These are phyloP conservation scores for Pseudomyrmex concolor DNA, from an alignment of 1,140 invertebrate species.

Conservation along the genomic window DNA sequence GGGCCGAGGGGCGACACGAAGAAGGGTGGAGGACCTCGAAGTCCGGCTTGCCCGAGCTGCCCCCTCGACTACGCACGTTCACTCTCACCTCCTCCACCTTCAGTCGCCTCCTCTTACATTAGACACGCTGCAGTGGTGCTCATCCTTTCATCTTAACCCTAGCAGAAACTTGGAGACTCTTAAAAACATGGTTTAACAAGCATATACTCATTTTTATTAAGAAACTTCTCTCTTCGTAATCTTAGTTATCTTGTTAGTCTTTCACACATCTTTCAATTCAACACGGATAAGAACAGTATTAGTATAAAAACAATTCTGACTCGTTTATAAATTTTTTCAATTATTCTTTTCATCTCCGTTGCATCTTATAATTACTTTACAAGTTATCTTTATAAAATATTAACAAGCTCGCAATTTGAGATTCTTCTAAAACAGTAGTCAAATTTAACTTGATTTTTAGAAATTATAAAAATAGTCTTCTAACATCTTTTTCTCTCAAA, in stretches of 20 bases:
- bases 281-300: no score
- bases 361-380: no score
- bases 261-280: no score
- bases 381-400: no score
- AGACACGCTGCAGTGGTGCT: slow-evolving; percentile 72
- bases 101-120: slow-evolving; percentile 76
- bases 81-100: slow-evolving; percentile 77
- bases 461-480: not conserved
- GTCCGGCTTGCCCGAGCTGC: slow-evolving; percentile 79
- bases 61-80: slow-evolving; percentile 79
- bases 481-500: not conserved
- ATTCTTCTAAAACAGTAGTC: not conserved
- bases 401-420: no score
- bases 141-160: slow-evolving; percentile 47
- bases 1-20: slow-evolving; percentile 55
- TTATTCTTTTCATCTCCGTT: no score
- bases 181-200: not conserved
- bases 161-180: not conserved
- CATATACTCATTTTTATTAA: no score
- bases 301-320: no score
- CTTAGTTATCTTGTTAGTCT: no score
- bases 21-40: slow-evolving; percentile 73
- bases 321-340: no score
- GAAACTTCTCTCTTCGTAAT: no score
- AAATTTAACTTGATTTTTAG: not conserved